Percentiles rank a stretch among this genome's conserved stretches.
Conservation (phyloP, 2,888 invertebrate genomes). For the Syritta pipiens region DNA sequence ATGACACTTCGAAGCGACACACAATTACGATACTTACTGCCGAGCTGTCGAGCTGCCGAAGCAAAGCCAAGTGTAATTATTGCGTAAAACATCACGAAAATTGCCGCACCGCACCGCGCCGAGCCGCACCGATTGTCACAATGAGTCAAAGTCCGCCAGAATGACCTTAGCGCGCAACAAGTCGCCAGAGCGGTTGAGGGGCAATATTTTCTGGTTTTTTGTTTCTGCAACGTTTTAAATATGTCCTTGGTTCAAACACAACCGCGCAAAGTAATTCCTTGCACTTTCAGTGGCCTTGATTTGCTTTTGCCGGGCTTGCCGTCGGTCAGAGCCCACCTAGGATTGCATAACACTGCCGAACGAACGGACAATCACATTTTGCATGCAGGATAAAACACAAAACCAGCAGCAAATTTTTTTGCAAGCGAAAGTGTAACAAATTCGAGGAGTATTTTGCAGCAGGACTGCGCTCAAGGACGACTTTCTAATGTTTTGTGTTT, state of each 20-base stretch:
- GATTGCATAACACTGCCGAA: conserved; percentile 50
- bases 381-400: conserved; percentile 14
- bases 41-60: too few relatives aligned
- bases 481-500: conserved; percentile 47
- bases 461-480: conserved; percentile 44
- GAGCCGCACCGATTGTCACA: too few relatives aligned
- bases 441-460: conserved; percentile 23
- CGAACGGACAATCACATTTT: conserved; percentile 30
- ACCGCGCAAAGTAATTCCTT: conserved; percentile 29
- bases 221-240: conserved; percentile 10
- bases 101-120: conserved; percentile 42
- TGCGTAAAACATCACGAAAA: conserved; percentile 50
- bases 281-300: conserved; percentile 57
- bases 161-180: conserved; percentile 55
- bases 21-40: conserved; percentile 44
- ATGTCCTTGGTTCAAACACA: conserved; percentile 54
- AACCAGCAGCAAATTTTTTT: conserved; percentile 6
- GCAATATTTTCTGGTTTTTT: conserved; percentile 1
- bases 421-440: conserved; percentile 61
- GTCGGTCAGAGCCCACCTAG: neutral
- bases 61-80: conserved; percentile 46
- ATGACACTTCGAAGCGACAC: conserved; percentile 37
- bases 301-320: neutral
- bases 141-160: conserved; percentile 29
- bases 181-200: conserved; percentile 13